A percentile compares a stretch with the other conserved stretches of the same genome.
Conservation (phyloP, 1,140 invertebrate genomes). For the Sycophaga agraensis region DNA sequence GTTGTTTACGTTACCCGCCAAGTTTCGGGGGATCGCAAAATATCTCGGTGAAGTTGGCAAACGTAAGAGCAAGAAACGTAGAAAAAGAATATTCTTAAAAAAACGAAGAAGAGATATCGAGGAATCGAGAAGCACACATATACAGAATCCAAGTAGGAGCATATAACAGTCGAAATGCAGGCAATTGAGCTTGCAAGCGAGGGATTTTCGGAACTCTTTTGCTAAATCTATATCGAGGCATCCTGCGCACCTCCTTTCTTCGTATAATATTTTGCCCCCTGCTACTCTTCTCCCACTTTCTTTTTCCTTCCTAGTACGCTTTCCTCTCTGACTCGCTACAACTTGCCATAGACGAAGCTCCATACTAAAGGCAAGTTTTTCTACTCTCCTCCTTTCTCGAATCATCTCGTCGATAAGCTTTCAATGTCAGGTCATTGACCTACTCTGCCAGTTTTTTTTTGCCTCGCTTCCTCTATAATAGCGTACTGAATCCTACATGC, state of each 20-base stretch:
- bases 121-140: neutral
- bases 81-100: neutral
- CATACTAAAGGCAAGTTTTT: neutral
- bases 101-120: neutral
- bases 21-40: neutral
- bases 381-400: neutral
- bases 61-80: neutral
- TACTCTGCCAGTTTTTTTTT: neutral
- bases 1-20: neutral
- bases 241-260: neutral
- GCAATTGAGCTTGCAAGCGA: neutral
- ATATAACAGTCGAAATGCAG: conserved; percentile 13
- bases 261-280: neutral
- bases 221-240: conserved; percentile 8
- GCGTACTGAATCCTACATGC: too few species aligned
- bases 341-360: neutral
- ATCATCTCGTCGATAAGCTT: conserved; percentile 7
- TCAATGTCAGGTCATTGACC: neutral
- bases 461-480: neutral
- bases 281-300: neutral
- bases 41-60: neutral
- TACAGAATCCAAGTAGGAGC: neutral
- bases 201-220: neutral
- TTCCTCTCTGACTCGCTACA: neutral
- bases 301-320: neutral